Conservation (phyloP, 2,797 vertebrate species). For the Micrastur ruficollis region DNA sequence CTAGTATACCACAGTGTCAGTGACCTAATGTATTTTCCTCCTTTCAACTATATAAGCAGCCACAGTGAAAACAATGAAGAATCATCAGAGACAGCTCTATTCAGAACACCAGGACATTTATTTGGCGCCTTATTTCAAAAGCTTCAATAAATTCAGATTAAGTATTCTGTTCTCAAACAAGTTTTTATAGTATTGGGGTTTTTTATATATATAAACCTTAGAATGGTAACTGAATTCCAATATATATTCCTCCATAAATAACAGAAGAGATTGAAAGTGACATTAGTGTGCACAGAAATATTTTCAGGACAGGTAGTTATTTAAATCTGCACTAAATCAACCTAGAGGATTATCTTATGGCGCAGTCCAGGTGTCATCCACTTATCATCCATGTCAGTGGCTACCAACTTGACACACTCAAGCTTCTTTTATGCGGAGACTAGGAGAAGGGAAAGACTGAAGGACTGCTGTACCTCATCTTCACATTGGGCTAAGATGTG, state of each 20-base stretch:
- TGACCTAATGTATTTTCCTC: not conserved
- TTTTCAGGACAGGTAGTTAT: not conserved
- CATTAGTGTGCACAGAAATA: not conserved
- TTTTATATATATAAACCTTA: not conserved
- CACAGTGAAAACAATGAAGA: not conserved
- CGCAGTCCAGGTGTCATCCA: not conserved
- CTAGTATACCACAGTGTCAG: not conserved
- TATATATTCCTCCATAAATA: not conserved
- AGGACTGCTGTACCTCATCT: not conserved
- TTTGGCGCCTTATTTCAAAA: not conserved
- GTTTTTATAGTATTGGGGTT: not conserved
- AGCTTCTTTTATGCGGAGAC: not conserved
- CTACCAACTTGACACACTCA: not conserved
- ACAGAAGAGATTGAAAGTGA: not conserved
- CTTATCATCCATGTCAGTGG: not conserved
- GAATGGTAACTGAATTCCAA: not conserved
- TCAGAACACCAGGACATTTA: not conserved
- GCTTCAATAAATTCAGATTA: not conserved
- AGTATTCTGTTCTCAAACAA: not conserved
- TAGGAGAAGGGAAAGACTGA: not conserved
- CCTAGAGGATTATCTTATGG: not conserved
- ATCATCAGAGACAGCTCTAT: not conserved
- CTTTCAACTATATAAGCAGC: not conserved
- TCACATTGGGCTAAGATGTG: accelerated
- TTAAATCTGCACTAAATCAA: not conserved